These are phyloP conservation scores for Tanytarsus gracilentus DNA, from an alignment of 2,888 invertebrate genomes.

Conservation along the genomic window DNA sequence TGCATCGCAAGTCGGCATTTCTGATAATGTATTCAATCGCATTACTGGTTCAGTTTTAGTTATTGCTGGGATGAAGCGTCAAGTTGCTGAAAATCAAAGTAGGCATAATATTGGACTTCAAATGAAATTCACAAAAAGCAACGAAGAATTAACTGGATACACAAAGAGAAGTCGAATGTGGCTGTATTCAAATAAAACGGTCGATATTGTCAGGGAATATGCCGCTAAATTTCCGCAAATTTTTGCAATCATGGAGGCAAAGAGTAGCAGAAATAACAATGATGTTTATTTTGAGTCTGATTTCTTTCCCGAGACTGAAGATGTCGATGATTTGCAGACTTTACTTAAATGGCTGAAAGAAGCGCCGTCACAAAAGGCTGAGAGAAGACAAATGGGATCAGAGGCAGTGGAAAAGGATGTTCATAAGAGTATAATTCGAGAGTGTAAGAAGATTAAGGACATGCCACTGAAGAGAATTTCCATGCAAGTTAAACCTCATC, in stretches of 20 bases:
- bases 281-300: constrained; percentile 60
- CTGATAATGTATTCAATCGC: constrained; percentile 63
- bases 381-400: constrained; percentile 59
- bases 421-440: constrained; percentile 41
- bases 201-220: constrained; percentile 63
- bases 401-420: constrained; percentile 60
- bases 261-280: constrained; percentile 37
- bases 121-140: constrained; percentile 77
- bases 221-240: constrained; percentile 62
- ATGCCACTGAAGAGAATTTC: constrained; percentile 47
- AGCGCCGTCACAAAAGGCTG: constrained; percentile 54
- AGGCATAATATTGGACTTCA: constrained; percentile 81
- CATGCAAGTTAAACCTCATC: constrained; percentile 70
- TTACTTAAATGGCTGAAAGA: constrained; percentile 61
- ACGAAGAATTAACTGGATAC: constrained; percentile 69
- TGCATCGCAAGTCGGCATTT: constrained; percentile 48
- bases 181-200: constrained; percentile 70
- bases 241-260: constrained; percentile 49
- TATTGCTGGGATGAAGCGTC: constrained; percentile 44
- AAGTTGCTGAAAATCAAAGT: constrained; percentile 41
- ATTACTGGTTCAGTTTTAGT: constrained; percentile 80
- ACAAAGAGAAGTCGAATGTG: constrained; percentile 66
- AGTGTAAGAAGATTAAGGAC: constrained; percentile 42
- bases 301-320: constrained; percentile 48
- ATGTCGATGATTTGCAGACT: constrained; percentile 42